A percentile compares a stretch with the other conserved stretches of the same genome.
Evolutionary conservation across 2,113 vertebrate species (phyloP).

Genomic region (Phalacrocorax aristotelis): DNA sequence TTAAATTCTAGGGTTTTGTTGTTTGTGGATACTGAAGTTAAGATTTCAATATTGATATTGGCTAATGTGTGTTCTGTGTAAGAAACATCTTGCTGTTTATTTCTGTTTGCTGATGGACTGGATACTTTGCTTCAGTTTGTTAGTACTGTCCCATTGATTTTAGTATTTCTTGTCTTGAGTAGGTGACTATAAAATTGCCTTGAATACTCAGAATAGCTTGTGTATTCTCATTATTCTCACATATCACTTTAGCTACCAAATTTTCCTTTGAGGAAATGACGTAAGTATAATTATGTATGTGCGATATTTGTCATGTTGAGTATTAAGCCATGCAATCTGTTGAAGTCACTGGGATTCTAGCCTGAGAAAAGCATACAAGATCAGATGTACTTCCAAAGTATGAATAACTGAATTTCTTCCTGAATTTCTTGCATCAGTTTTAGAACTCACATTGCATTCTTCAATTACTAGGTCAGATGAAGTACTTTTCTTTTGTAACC

Average conservation of each 20-base stretch:
- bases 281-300: not conserved
- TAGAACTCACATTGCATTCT: not conserved
- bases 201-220: not conserved
- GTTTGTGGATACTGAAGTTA: not conserved
- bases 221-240: not conserved
- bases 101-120: not conserved
- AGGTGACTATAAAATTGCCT: not conserved
- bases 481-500: not conserved
- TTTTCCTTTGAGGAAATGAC: not conserved
- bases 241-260: not conserved
- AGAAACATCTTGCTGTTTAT: not conserved
- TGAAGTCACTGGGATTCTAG: not conserved
- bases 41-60: not conserved
- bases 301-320: not conserved
- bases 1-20: not conserved
- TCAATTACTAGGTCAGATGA: not conserved
- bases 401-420: not conserved
- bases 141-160: not conserved
- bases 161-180: not conserved
- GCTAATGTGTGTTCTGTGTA: not conserved
- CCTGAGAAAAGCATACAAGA: not conserved
- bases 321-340: not conserved
- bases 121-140: not conserved
- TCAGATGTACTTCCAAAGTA: not conserved
- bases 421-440: not conserved